Evolutionary conservation across 1,140 invertebrate species (phyloP).

Genomic region (Mesaphorura yosii): DNA sequence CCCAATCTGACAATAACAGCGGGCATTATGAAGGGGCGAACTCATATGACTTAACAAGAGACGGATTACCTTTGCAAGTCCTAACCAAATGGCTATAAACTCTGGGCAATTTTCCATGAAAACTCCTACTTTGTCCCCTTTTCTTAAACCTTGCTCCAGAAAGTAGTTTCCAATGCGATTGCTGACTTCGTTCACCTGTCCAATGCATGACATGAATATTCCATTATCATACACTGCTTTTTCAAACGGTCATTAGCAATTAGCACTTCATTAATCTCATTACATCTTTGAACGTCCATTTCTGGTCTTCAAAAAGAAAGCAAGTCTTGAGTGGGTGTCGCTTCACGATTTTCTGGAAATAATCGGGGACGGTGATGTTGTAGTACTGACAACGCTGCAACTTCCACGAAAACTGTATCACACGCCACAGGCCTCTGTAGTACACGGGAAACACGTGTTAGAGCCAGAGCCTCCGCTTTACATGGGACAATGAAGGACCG

Average conservation of each 20-base stretch:
- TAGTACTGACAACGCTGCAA: too few relatives aligned
- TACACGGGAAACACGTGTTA: too few relatives aligned
- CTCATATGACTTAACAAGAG: not conserved
- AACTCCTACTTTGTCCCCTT: constrained; percentile 54
- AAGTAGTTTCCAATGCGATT: constrained; percentile 50
- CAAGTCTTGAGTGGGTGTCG: constrained; percentile 37
- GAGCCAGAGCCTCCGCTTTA: too few relatives aligned
- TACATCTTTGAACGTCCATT: constrained; percentile 43
- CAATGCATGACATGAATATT: too few relatives aligned
- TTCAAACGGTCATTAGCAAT: too few relatives aligned
- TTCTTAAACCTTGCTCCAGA: constrained; percentile 41
- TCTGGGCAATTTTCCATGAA: constrained; percentile 56
- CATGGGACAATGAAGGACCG: too few relatives aligned
- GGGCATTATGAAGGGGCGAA: not conserved
- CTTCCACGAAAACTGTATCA: too few relatives aligned
- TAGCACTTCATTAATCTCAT: constrained; percentile 5
- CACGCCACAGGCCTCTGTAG: too few relatives aligned
- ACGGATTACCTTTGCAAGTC: constrained; percentile 42
- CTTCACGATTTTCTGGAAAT: constrained; percentile 34
- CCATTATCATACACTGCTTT: too few relatives aligned
- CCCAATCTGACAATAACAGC: constrained; percentile 34
- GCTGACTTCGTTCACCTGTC: constrained; percentile 43
- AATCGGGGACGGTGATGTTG: constrained; percentile 34
- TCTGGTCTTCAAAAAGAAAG: constrained; percentile 41
- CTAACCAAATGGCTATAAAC: constrained; percentile 54